Evolutionary conservation across 2,888 invertebrate species (phyloP).

Genomic region (Tinea pellionella): DNA sequence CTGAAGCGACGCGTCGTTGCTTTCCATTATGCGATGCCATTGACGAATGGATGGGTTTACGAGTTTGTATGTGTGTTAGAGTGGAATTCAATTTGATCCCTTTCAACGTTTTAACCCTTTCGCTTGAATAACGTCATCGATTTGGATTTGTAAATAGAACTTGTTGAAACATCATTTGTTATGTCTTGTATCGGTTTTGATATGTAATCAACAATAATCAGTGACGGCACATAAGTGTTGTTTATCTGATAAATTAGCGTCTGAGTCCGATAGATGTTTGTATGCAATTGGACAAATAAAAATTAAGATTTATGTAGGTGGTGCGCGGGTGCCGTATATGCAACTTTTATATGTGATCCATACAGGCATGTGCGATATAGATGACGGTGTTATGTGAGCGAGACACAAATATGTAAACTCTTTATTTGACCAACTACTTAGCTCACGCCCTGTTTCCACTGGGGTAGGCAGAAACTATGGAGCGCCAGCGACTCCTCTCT

Average conservation of each 20-base stretch:
- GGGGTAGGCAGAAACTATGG: no score
- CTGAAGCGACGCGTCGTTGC: conserved; percentile 3
- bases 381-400: no score
- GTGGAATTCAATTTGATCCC: conserved; percentile 59
- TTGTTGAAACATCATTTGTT: conserved; percentile 18
- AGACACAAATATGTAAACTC: no score
- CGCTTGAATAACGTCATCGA: conserved; percentile 25
- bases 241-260: neutral
- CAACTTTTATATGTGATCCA: no score
- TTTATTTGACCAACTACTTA: no score
- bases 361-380: no score
- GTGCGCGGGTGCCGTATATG: no score
- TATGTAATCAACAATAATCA: neutral
- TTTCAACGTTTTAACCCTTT: conserved; percentile 52
- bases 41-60: conserved; percentile 50
- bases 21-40: conserved; percentile 50
- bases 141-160: conserved; percentile 3
- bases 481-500: no score
- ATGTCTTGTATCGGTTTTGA: neutral
- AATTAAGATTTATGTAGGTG: neutral
- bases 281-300: neutral
- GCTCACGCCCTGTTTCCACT: no score
- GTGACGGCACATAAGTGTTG: neutral
- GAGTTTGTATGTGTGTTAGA: conserved; percentile 57
- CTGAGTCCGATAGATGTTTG: neutral